A percentile compares a stretch with the other conserved stretches of the same genome.
Evolutionary conservation across 2,113 vertebrate species (phyloP).

Genomic region (Toxotes jaculatrix): DNA sequence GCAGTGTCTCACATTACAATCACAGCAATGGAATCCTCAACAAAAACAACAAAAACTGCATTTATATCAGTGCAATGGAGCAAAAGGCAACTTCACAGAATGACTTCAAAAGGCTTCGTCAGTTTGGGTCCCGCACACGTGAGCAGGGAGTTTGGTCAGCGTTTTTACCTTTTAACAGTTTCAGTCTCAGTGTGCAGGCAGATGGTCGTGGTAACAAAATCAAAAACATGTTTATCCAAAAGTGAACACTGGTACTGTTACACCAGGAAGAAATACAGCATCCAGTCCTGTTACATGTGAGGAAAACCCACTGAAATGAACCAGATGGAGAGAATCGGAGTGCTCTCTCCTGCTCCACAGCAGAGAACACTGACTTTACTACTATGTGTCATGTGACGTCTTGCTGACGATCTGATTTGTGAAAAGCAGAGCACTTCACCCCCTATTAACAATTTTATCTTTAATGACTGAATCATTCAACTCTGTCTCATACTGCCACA

Average conservation of each 20-base stretch:
- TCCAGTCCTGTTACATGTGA: background rate
- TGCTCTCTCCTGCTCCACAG: background rate
- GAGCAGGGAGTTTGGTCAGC: background rate
- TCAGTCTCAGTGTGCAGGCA: background rate
- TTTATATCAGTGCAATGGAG: slow-evolving; percentile 1
- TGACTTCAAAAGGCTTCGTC: background rate
- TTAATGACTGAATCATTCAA: background rate
- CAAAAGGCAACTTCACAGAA: slow-evolving; percentile 21
- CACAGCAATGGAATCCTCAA: slow-evolving; percentile 5
- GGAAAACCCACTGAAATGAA: background rate
- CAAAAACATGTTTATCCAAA: too few species aligned
- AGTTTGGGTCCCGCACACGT: background rate
- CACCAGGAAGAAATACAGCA: background rate
- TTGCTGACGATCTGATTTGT: background rate
- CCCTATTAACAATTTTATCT: background rate
- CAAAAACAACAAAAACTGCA: background rate
- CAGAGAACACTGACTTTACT: background rate
- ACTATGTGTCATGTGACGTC: background rate
- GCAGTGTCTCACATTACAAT: background rate
- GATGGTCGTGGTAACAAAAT: background rate
- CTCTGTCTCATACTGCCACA: background rate
- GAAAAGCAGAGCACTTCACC: background rate
- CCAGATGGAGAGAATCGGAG: background rate
- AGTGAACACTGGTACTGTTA: background rate
- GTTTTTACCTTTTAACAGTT: background rate